phyloP scores from a whole-genome alignment of 2,888 invertebrate genomes.

The Aphrophora alni region DNA sequence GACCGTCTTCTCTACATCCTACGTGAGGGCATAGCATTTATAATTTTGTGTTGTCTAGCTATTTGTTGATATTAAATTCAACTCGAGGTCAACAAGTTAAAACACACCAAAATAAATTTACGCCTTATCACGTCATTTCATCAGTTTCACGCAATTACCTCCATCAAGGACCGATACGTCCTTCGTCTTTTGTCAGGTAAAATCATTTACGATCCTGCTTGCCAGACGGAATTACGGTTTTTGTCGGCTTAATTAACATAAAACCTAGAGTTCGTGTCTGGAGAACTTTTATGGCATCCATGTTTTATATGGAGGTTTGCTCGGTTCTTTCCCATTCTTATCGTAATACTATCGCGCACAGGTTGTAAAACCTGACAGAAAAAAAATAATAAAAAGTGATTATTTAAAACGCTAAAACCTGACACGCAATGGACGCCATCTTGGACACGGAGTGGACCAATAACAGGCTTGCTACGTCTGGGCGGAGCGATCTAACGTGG shows the following conservation, averaged over 20 bases:
- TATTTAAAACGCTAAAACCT: background rate
- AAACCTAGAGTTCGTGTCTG: conserved; percentile 20
- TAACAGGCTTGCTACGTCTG: conserved; percentile 10
- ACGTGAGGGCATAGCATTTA: too few relatives aligned
- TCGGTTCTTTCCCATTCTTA: background rate
- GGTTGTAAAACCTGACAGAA: background rate
- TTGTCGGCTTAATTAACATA: conserved; percentile 37
- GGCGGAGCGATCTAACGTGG: conserved; percentile 27
- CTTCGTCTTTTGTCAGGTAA: background rate
- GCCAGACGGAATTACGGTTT: conserved; percentile 10
- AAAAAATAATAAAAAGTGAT: background rate
- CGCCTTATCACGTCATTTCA: too few relatives aligned
- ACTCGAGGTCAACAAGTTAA: too few relatives aligned
- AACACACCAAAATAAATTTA: too few relatives aligned
- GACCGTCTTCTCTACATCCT: too few relatives aligned
- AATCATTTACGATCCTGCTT: too few relatives aligned
- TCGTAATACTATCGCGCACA: background rate
- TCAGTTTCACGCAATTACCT: too few relatives aligned
- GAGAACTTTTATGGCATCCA: conserved; percentile 27
- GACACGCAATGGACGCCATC: conserved; percentile 36
- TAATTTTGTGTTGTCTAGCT: too few relatives aligned
- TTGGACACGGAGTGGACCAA: conserved; percentile 35
- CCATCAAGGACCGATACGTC: background rate
- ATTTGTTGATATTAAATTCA: too few relatives aligned
- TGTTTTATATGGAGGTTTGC: background rate